phyloP scores from a whole-genome alignment of 2,888 invertebrate genomes.

The Cephus pulcher region DNA sequence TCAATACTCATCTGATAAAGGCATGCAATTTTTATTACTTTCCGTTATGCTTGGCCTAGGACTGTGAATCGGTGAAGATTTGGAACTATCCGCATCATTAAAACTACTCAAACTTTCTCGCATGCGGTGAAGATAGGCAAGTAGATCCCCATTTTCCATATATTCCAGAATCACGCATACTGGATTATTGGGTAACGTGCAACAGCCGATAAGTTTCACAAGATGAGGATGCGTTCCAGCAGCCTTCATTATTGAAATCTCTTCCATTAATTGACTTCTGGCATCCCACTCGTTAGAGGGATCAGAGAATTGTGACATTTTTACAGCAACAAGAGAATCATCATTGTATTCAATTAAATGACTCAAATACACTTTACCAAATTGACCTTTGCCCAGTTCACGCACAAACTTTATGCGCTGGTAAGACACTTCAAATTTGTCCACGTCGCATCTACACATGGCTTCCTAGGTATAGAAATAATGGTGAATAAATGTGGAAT shows the following conservation, averaged over 20 bases:
- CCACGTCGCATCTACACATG: conserved; percentile 43
- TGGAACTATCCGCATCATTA: conserved; percentile 32
- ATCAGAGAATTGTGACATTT: conserved; percentile 54
- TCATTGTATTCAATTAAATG: conserved; percentile 67
- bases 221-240: conserved; percentile 83
- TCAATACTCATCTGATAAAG: neutral
- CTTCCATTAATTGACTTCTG: conserved; percentile 77
- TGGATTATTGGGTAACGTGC: conserved; percentile 74
- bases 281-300: conserved; percentile 48
- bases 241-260: conserved; percentile 82
- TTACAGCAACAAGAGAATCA: conserved; percentile 49
- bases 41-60: conserved; percentile 28
- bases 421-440: conserved; percentile 69
- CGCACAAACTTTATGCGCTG: conserved; percentile 68
- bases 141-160: conserved; percentile 81
- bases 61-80: conserved; percentile 41
- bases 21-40: conserved; percentile 30
- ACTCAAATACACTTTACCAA: conserved; percentile 79
- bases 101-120: conserved; percentile 42
- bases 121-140: conserved; percentile 69
- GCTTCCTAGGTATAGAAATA: conserved; percentile 29
- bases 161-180: conserved; percentile 83
- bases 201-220: conserved; percentile 80
- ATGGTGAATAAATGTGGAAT: neutral
- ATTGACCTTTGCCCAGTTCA: conserved; percentile 80